Evolutionary conservation across 1,140 invertebrate species (phyloP).

Genomic region (Geopemphigus sp.): DNA sequence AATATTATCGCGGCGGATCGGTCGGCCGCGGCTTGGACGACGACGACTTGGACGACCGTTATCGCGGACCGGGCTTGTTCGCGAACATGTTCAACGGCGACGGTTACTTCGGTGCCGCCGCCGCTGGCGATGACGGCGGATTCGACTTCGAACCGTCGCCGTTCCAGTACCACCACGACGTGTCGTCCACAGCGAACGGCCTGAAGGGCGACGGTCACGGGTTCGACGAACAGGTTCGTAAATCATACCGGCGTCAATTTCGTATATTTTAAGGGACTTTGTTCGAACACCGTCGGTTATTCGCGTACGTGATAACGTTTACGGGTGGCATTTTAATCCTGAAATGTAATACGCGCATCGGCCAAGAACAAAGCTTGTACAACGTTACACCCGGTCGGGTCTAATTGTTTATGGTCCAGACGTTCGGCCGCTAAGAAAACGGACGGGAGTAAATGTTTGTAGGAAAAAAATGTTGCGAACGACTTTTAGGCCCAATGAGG

Average conservation of each 20-base stretch:
- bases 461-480: too few species aligned
- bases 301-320: too few species aligned
- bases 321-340: too few species aligned
- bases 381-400: too few species aligned
- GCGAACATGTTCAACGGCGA: not conserved
- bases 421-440: too few species aligned
- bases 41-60: not conserved
- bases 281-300: too few species aligned
- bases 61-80: not conserved
- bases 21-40: not conserved
- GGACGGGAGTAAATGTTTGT: too few species aligned
- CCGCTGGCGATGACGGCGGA: not conserved
- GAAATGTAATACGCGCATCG: too few species aligned
- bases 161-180: slow-evolving; percentile 26
- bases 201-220: not conserved
- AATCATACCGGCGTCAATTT: not conserved
- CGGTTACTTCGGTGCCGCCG: not conserved
- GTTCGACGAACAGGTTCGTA: slow-evolving; percentile 19
- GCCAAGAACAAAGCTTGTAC: too few species aligned
- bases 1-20: not conserved
- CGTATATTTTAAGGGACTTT: too few species aligned
- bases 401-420: too few species aligned
- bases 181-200: not conserved
- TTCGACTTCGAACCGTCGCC: not conserved
- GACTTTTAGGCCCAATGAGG: too few species aligned